Evolutionary conservation across 64 coral and sea anemone species (phyloP).

Genomic region (Pachyseris speciosa): DNA sequence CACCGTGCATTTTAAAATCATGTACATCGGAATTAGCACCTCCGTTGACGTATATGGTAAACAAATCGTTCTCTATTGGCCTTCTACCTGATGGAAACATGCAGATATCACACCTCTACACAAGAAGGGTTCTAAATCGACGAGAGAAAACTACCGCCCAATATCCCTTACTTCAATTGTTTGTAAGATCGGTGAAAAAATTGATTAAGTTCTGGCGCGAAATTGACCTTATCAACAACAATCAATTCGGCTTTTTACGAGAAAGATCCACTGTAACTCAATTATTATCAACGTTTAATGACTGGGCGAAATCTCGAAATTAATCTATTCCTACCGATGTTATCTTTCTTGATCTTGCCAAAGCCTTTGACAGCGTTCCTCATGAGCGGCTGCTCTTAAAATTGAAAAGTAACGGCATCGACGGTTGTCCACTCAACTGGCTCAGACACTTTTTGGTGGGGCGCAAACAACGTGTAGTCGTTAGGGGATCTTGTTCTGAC

Average conservation of each 20-base stretch:
- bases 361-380: no score
- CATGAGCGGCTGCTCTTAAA: no score
- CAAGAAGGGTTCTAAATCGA: no score
- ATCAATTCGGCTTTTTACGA: neutral
- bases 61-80: neutral
- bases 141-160: neutral
- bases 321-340: neutral
- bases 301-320: neutral
- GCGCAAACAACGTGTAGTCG: no score
- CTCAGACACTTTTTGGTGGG: slow-evolving; percentile 39
- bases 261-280: slow-evolving; percentile 27
- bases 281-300: neutral
- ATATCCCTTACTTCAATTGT: slow-evolving; percentile 33
- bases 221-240: neutral
- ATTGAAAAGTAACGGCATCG: no score
- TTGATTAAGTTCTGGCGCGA: neutral
- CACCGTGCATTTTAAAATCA: neutral
- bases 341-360: slow-evolving; percentile 3
- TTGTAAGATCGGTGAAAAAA: slow-evolving; percentile 69
- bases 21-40: neutral
- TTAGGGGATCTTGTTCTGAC: no score
- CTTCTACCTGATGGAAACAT: neutral
- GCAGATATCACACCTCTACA: neutral
- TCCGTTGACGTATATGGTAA: neutral
- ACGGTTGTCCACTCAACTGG: neutral